Conservation (phyloP, 2,797 vertebrate species). For the Zenarchopterus dispar region DNA sequence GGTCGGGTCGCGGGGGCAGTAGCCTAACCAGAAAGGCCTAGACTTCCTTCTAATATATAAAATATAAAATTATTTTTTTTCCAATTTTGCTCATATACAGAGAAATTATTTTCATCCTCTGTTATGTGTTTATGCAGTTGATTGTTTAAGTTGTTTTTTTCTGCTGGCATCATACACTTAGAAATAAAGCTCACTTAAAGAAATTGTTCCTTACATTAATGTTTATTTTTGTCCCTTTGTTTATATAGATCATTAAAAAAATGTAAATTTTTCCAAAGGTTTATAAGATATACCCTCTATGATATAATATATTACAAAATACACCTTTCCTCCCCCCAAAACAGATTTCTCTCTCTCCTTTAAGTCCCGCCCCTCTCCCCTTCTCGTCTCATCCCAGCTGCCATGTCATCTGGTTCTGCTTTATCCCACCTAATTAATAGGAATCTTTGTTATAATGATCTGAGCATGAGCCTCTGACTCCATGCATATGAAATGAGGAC, state of each 20-base stretch:
- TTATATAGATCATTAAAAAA: conserved; percentile 13
- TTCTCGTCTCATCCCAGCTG: conserved; percentile 73
- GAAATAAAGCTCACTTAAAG: too few relatives aligned
- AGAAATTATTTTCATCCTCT: too few relatives aligned
- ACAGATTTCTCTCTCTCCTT: conserved; percentile 64
- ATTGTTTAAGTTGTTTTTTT: too few relatives aligned
- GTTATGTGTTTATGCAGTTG: too few relatives aligned
- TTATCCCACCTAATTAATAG: conserved; percentile 86
- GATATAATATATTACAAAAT: conserved; percentile 26
- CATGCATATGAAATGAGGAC: conserved; percentile 82
- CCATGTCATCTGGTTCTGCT: conserved; percentile 82
- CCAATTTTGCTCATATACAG: too few relatives aligned
- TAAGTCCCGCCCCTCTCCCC: conserved; percentile 58
- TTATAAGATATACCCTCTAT: conserved; percentile 18
- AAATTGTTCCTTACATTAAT: background rate
- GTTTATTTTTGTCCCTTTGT: conserved; percentile 34
- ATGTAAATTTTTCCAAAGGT: conserved; percentile 7
- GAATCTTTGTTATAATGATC: conserved; percentile 87
- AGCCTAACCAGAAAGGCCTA: too few relatives aligned
- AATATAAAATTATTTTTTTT: too few relatives aligned
- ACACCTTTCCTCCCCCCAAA: conserved; percentile 21
- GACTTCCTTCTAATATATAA: too few relatives aligned
- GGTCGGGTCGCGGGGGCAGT: too few relatives aligned
- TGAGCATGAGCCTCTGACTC: conserved; percentile 77
- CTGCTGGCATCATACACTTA: too few relatives aligned